phyloP scores from a whole-genome alignment of 2,113 vertebrate genomes.

The Jaculus jaculus region DNA sequence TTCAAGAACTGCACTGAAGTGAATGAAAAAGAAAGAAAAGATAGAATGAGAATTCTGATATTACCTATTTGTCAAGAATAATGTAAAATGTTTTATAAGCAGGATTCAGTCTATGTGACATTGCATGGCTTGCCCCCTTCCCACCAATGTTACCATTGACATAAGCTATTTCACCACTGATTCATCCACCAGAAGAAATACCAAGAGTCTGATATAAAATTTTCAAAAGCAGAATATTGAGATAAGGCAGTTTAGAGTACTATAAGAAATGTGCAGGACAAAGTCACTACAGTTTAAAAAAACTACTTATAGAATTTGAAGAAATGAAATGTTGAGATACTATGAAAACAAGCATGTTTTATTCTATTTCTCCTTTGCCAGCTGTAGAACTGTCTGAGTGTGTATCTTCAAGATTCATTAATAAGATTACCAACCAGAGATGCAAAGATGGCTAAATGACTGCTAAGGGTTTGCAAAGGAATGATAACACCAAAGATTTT shows the following conservation, averaged over 20 bases:
- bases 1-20: neutral
- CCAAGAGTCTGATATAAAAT: neutral
- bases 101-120: neutral
- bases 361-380: neutral
- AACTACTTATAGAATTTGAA: slow-evolving; percentile 2
- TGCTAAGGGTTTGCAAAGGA: neutral
- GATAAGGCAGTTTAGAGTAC: neutral
- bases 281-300: neutral
- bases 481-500: neutral
- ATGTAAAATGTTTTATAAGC: neutral
- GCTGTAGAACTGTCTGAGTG: neutral
- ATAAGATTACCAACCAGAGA: neutral
- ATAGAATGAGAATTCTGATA: neutral
- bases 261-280: neutral
- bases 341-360: neutral
- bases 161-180: neutral
- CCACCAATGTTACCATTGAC: neutral
- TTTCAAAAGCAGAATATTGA: neutral
- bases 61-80: neutral
- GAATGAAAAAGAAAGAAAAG: neutral
- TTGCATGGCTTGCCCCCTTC: neutral
- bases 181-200: slow-evolving; percentile 14
- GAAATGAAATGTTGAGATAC: slow-evolving; percentile 18
- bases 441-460: neutral
- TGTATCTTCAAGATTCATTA: neutral